Evolutionary conservation across 2,113 vertebrate species (phyloP), one percentile per base, ranked within the genome.

Genomic region (Scolopax mira): DNA sequence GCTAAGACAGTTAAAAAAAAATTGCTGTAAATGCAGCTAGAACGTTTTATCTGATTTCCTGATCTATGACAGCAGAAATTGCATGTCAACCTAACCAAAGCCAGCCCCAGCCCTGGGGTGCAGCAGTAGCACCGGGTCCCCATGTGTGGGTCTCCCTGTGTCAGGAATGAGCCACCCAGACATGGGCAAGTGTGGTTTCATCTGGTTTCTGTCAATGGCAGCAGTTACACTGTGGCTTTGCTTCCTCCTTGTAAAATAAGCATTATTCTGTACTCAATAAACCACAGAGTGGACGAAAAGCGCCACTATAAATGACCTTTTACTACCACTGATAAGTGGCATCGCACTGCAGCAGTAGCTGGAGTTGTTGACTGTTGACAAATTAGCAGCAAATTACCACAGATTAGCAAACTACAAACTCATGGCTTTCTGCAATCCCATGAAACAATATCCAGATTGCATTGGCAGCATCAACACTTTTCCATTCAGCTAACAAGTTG

Each of bases 341-440:
- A 67, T 5, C 0, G 0, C 5, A 24, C 25, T 49, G 62, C 1
- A 0, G 85, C 22, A 51, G 60, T 54, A 60, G 11, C 57, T 27
- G 65, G 55, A 88, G 72, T 13, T 95, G 88, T 91, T 90, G 94
- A 51, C 64, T 88, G 82, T 85, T 80, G 88, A 79, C 90, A 94
- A 93, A 96, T 94, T 91, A 96, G 55, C 79, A 74, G 61, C 85
- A 95, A 97, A 96, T 94, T 94, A 74, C 19, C 2, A 3, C 10
- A 12, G 94, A 93, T 96, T 78, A 81, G 72, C 31, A 55, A 75
- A 65, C 57, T 85, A 85, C 89, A 92, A 85, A 92, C 84, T 77
- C 89, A 41, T 37, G 0, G 2, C 62, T 91, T 94, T 79, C 88
- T 70, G 33, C 79, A 67, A 61, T 35, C 85, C 83, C 49, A 31